phyloP scores from a whole-genome alignment of 2,888 invertebrate species.

The Apamea sordens region DNA sequence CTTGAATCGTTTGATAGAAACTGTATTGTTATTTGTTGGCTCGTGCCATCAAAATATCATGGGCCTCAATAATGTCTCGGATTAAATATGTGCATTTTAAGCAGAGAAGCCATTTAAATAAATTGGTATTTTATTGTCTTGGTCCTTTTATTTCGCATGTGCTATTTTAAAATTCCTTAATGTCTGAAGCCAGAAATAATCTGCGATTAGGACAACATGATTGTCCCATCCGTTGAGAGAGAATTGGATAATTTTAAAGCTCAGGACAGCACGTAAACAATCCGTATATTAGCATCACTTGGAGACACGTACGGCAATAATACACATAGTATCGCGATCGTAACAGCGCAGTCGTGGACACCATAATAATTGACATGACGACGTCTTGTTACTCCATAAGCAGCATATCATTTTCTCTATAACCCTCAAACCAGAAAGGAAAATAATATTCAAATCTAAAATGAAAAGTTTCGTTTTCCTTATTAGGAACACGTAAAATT shows the following conservation, averaged over 20 bases:
- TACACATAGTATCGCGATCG: conserved; percentile 27
- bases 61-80: conserved; percentile 58
- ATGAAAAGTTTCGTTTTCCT: not conserved
- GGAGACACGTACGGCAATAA: conserved; percentile 32
- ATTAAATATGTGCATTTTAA: conserved; percentile 73
- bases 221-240: conserved; percentile 28
- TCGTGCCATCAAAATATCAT: conserved; percentile 73
- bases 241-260: conserved; percentile 7
- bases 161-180: conserved; percentile 55
- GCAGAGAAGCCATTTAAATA: conserved; percentile 67
- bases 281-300: conserved; percentile 12
- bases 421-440: not conserved
- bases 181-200: conserved; percentile 33
- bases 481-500: not conserved
- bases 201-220: conserved; percentile 25
- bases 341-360: conserved; percentile 10
- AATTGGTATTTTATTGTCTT: conserved; percentile 55
- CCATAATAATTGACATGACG: conserved; percentile 29
- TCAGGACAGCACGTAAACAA: conserved; percentile 1
- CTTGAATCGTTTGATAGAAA: conserved; percentile 83
- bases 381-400: conserved; percentile 18
- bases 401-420: not conserved
- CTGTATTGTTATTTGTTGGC: conserved; percentile 75
- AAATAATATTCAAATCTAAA: not conserved
- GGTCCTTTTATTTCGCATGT: conserved; percentile 53